These are phyloP conservation scores for Charanyca ferruginea DNA, from an alignment of 2,888 invertebrate genomes.

Conservation along the genomic window DNA sequence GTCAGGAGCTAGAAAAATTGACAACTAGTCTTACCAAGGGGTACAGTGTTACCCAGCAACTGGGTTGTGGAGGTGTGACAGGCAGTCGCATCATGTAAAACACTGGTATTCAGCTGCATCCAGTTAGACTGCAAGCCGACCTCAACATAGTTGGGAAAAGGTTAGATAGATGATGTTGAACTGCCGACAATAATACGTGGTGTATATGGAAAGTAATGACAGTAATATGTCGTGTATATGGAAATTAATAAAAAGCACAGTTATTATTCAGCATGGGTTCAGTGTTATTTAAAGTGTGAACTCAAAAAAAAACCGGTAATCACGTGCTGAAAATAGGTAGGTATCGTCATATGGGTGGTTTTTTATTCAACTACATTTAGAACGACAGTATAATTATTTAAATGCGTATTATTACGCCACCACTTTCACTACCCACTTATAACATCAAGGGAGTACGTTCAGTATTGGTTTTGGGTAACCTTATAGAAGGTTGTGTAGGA, in stretches of 20 bases:
- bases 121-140: no score
- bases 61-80: no score
- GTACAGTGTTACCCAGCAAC: no score
- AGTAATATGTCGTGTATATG: background rate
- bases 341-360: conserved; percentile 59
- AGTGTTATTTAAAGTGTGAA: conserved; percentile 2
- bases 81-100: no score
- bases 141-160: no score
- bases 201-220: background rate
- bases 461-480: conserved; percentile 34
- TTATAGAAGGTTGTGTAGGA: conserved; percentile 9
- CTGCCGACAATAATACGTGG: background rate
- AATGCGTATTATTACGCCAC: conserved; percentile 43
- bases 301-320: conserved; percentile 58
- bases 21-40: no score
- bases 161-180: no score
- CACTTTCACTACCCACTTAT: background rate
- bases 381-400: conserved; percentile 64
- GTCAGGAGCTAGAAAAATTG: no score
- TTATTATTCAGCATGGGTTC: background rate
- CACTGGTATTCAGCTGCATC: no score
- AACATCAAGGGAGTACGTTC: conserved; percentile 26
- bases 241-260: background rate
- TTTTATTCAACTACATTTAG: conserved; percentile 60
- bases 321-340: conserved; percentile 45